These are phyloP conservation scores for Aleadryas rufinucha DNA, from an alignment of 2,113 vertebrate genomes.

Conservation along the genomic window DNA sequence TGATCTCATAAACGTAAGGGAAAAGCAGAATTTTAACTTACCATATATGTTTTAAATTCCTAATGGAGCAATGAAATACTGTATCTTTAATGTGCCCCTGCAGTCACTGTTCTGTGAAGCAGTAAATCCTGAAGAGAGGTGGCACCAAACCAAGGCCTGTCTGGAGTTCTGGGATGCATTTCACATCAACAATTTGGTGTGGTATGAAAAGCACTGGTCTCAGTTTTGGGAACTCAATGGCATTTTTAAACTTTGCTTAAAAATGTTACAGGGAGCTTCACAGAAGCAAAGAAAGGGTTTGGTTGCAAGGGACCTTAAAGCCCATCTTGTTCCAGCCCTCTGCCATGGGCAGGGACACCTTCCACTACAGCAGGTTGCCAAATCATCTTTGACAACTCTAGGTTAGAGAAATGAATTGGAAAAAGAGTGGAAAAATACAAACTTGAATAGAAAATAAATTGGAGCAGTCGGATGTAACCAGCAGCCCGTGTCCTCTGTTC, in stretches of 20 bases:
- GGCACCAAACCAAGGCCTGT: background rate
- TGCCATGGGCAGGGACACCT: background rate
- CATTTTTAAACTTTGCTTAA: background rate
- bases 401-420: background rate
- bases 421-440: background rate
- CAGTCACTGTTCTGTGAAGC: background rate
- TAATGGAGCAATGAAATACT: background rate
- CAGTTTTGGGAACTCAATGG: background rate
- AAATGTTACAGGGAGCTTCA: background rate
- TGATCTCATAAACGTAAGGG: background rate
- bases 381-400: background rate
- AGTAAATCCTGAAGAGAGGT: constrained; percentile 5
- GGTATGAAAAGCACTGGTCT: background rate
- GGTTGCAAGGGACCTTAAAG: background rate
- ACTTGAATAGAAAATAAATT: background rate
- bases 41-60: background rate
- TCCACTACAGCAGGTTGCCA: background rate
- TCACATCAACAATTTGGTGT: background rate
- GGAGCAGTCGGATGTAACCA: background rate
- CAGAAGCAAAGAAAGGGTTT: background rate
- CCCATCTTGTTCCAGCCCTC: background rate
- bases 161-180: background rate
- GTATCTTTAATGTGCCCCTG: background rate
- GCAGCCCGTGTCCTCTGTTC: background rate
- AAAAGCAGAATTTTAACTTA: background rate